Percentiles rank a stretch among this genome's conserved stretches.
Conservation (phyloP, 1,140 invertebrate species). For the Cyclina sinensis region DNA sequence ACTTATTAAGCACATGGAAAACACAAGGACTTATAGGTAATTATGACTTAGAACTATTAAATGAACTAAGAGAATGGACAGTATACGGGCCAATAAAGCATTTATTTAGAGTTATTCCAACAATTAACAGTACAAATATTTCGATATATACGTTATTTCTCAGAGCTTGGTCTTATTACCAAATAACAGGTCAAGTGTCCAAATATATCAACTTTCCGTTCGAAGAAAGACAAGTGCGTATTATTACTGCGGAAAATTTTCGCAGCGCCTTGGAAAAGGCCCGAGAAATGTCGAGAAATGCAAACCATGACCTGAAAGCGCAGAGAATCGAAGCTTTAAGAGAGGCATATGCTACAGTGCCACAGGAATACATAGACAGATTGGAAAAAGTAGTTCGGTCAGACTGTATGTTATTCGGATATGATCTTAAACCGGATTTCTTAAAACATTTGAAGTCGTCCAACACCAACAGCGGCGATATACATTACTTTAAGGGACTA, state of each 20-base stretch:
- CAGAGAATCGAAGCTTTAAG: neutral
- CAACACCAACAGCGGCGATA: too few relatives aligned
- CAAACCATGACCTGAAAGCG: neutral
- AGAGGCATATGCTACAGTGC: neutral
- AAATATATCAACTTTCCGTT: neutral
- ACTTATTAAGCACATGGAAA: neutral
- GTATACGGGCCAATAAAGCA: neutral
- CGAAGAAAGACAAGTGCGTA: neutral
- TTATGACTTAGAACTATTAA: neutral
- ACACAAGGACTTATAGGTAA: neutral
- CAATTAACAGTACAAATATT: neutral
- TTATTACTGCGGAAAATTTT: neutral
- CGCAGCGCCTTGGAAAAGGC: neutral
- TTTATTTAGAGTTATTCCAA: neutral
- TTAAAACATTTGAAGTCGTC: too few relatives aligned
- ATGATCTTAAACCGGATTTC: neutral
- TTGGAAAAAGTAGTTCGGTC: neutral
- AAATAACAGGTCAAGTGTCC: neutral
- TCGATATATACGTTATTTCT: neutral
- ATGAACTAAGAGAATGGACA: neutral
- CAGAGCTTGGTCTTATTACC: neutral
- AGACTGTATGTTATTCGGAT: slow-evolving; percentile 8
- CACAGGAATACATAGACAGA: neutral
- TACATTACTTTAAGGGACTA: too few relatives aligned
- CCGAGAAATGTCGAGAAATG: neutral